A percentile compares a stretch with the other conserved stretches of the same genome.
These are phyloP conservation scores for Podiceps cristatus DNA, from an alignment of 2,113 vertebrate genomes.

Conservation along the genomic window DNA sequence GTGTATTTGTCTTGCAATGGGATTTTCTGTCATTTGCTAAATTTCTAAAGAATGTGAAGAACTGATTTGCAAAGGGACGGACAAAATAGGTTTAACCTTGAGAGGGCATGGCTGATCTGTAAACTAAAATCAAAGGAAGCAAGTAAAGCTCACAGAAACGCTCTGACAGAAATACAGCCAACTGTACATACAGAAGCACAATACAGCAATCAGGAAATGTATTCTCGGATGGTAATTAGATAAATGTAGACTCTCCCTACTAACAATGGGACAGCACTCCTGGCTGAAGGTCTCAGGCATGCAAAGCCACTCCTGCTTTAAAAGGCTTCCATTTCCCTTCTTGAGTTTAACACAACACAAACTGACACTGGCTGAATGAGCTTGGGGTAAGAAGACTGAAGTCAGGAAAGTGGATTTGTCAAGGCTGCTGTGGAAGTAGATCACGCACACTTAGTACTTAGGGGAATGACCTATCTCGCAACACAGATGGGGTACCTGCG, in stretches of 20 bases:
- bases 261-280: neutral
- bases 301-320: neutral
- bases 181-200: neutral
- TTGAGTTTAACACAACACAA: neutral
- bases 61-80: neutral
- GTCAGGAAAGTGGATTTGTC: neutral
- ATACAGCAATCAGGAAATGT: neutral
- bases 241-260: neutral
- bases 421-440: neutral
- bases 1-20: neutral
- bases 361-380: neutral
- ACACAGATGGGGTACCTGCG: neutral
- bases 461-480: neutral
- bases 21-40: neutral
- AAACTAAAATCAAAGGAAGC: conserved; percentile 19
- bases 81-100: conserved; percentile 34
- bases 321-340: neutral
- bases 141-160: neutral
- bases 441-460: accelerated
- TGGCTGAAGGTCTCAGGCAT: neutral
- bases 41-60: neutral
- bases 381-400: neutral
- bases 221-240: neutral
- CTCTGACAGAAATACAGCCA: neutral
- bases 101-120: neutral